Base-by-base conservation (phyloP, 1,140 invertebrate genomes). In the Musca domestica region DNA sequence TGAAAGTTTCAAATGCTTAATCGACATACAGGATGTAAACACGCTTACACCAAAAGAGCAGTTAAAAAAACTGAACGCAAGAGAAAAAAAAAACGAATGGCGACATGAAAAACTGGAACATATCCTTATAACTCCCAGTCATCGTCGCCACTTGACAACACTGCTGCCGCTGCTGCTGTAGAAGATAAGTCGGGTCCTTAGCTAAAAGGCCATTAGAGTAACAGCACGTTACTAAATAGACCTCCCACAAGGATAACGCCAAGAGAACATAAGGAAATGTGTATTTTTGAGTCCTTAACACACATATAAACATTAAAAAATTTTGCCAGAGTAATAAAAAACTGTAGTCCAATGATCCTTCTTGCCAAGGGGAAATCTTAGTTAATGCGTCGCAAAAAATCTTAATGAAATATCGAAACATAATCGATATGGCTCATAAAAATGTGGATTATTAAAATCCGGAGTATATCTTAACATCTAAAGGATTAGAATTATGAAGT, bases 11-110 rank as follows among this genome's bases (percentile, higher is more conserved):
- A 41, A 61, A 61, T 61, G 34, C 27, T 61, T 41, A 61, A 61
- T 61, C 56, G 56, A 34, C 56, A 61, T 61, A 61, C 56, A 61
- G 56, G 56, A 61, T 61, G 56, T 61, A 61, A 61, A 61, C 56
- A 61, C 34, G 27, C 34, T 61, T 34, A 61, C 17, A 61, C 56
- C 20, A 34, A 61, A 34, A 61, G 41, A 61, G 0, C n/a, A 19
- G 56, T 34, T 17, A 17, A 15, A 61, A 61, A 51, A 4, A 49
- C n/a, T 20, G 6, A 20, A 51, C 48, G n/a, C n/a, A n/a, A n/a
- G n/a, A 51, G 17, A 19, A 51, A 51, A 1, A 51, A 51, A 3
- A n/a, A n/a, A n/a, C n/a, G 17, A 19, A 49, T 49, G 17, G 48
- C 20, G 17, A 51, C 17, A 51, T 10, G 12, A 19, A 51, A 61